Evolutionary conservation across 2,113 vertebrate genomes (phyloP).

Genomic region (Atlantisia rogersi): DNA sequence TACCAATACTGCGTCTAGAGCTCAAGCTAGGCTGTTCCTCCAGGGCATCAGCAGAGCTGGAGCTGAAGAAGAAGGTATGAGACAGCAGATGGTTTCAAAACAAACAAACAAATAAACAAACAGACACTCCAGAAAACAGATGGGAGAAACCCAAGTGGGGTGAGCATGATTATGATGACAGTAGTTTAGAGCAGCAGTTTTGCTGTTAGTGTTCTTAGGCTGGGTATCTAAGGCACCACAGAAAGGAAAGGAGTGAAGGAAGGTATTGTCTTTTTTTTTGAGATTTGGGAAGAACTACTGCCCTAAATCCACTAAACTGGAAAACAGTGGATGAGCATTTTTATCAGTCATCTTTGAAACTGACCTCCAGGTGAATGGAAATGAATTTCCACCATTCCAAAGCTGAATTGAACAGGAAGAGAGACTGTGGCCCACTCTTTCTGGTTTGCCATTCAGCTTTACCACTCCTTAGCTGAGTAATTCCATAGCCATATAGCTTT

Average conservation of each 20-base stretch:
- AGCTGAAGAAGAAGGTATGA: background rate
- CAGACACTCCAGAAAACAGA: conserved; percentile 4
- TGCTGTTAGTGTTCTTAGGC: background rate
- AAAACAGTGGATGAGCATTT: background rate
- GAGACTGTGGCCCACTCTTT: background rate
- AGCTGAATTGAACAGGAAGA: background rate
- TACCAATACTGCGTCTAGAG: background rate
- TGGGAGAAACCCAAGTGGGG: background rate
- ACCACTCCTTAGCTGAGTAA: background rate
- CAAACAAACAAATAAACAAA: background rate
- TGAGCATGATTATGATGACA: background rate
- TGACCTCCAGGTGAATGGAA: background rate
- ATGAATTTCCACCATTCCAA: background rate
- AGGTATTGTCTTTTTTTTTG: background rate
- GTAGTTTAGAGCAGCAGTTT: background rate
- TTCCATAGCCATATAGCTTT: background rate
- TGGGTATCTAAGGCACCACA: background rate
- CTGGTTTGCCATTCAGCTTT: background rate
- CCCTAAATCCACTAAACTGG: background rate
- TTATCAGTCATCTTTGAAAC: background rate
- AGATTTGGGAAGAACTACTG: background rate
- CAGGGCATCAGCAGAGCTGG: background rate
- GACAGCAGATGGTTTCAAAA: background rate
- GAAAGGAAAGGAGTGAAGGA: background rate
- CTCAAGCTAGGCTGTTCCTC: background rate